A percentile compares a stretch with the other conserved stretches of the same genome.
Conservation (phyloP, 1,140 invertebrate species). For the Alviniconcha marisindica region DNA sequence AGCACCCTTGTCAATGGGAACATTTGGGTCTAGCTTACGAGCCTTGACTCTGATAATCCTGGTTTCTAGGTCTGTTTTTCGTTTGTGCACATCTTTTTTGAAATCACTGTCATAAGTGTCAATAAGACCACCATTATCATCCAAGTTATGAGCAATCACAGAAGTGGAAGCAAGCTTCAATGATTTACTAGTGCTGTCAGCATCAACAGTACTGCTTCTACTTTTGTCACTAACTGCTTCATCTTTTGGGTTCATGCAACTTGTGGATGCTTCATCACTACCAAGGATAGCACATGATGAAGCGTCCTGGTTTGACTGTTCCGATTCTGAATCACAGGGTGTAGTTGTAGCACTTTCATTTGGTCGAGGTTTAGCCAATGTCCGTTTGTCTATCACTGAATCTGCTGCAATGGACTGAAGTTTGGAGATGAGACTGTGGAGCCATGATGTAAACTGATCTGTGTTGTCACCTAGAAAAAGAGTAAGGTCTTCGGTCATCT, state of each 20-base stretch:
- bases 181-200: constrained; percentile 1
- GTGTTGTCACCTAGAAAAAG: constrained; percentile 93
- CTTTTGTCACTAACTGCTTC: background rate
- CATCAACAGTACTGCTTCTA: background rate
- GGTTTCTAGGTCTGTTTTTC: background rate
- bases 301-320: background rate
- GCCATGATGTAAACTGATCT: constrained; percentile 91
- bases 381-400: background rate
- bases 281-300: background rate
- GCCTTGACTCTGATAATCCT: background rate
- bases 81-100: background rate
- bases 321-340: background rate
- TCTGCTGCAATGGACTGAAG: constrained; percentile 87
- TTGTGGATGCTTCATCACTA: background rate
- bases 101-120: background rate
- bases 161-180: background rate
- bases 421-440: constrained; percentile 91
- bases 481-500: constrained; percentile 94
- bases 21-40: background rate
- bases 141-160: background rate
- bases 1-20: no score
- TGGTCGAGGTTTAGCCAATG: background rate
- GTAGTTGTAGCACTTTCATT: background rate
- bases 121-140: background rate
- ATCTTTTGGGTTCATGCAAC: background rate